Evolutionary conservation across 1,140 invertebrate genomes (phyloP).

Genomic region (Calephelis virginiensis): DNA sequence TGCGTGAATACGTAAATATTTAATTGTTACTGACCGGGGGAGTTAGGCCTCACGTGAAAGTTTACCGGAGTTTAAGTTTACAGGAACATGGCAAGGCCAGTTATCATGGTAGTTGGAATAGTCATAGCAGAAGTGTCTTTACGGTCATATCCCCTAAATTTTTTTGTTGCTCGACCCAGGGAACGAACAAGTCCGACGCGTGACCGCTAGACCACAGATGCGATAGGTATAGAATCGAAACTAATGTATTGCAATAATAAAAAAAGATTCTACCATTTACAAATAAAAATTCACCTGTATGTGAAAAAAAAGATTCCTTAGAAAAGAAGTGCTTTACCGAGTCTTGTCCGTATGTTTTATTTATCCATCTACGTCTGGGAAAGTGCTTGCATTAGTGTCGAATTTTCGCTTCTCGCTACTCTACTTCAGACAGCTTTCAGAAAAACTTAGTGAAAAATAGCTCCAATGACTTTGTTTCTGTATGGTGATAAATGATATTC

Average conservation of each 20-base stretch:
- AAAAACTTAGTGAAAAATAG: conserved; percentile 25
- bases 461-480: conserved; percentile 20
- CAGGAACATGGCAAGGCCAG: too few relatives aligned
- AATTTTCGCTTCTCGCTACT: conserved; percentile 41
- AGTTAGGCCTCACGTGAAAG: too few relatives aligned
- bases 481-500: background rate
- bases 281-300: conserved; percentile 9
- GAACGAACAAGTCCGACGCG: too few relatives aligned
- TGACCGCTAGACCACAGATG: too few relatives aligned
- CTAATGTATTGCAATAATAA: background rate
- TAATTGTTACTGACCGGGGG: too few relatives aligned
- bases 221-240: too few relatives aligned
- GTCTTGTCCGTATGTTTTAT: conserved; percentile 63
- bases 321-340: conserved; percentile 45
- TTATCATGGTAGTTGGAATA: too few relatives aligned
- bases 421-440: conserved; percentile 23
- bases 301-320: background rate
- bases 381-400: conserved; percentile 60
- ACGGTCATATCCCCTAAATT: too few relatives aligned
- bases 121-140: too few relatives aligned
- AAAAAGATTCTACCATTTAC: background rate
- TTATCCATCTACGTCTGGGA: conserved; percentile 56
- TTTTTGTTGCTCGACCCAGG: too few relatives aligned
- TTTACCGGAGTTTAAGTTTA: too few relatives aligned
- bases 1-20: too few relatives aligned